Evolutionary conservation across 2,113 vertebrate species (phyloP).

Genomic region (Halichoerus grypus): DNA sequence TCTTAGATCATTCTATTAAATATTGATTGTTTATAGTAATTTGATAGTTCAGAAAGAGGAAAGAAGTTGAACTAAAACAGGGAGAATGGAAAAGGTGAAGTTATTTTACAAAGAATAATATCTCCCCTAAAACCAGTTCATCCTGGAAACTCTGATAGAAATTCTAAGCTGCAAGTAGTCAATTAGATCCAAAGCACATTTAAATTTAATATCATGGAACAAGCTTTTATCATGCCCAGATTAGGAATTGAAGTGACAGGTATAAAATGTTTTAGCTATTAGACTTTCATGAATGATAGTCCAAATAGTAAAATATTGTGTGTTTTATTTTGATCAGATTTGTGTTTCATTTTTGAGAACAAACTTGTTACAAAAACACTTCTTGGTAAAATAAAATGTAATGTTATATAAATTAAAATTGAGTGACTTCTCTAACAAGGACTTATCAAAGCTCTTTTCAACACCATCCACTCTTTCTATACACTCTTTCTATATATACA

Average conservation of each 20-base stretch:
- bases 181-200: slow-evolving; percentile 52
- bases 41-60: background rate
- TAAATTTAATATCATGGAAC: slow-evolving; percentile 52
- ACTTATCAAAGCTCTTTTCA: background rate
- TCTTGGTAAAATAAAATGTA: slow-evolving; percentile 69
- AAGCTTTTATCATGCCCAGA: slow-evolving; percentile 24
- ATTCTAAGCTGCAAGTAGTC: slow-evolving; percentile 15
- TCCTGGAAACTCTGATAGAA: slow-evolving; percentile 24
- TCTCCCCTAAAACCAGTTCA: background rate
- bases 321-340: slow-evolving; percentile 51
- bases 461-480: background rate
- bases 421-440: slow-evolving; percentile 3
- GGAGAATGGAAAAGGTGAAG: background rate
- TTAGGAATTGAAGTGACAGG: slow-evolving; percentile 57
- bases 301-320: slow-evolving; percentile 43
- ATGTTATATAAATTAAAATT: slow-evolving; percentile 53
- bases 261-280: slow-evolving; percentile 56
- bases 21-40: background rate
- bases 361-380: slow-evolving; percentile 34
- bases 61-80: slow-evolving; percentile 18
- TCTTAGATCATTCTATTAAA: background rate
- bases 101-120: background rate
- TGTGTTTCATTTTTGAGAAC: slow-evolving; percentile 60
- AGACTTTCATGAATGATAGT: slow-evolving; percentile 54
- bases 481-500: background rate